Evolutionary conservation across 1,140 invertebrate species (phyloP).

Genomic region (Drosophila subobscura): DNA sequence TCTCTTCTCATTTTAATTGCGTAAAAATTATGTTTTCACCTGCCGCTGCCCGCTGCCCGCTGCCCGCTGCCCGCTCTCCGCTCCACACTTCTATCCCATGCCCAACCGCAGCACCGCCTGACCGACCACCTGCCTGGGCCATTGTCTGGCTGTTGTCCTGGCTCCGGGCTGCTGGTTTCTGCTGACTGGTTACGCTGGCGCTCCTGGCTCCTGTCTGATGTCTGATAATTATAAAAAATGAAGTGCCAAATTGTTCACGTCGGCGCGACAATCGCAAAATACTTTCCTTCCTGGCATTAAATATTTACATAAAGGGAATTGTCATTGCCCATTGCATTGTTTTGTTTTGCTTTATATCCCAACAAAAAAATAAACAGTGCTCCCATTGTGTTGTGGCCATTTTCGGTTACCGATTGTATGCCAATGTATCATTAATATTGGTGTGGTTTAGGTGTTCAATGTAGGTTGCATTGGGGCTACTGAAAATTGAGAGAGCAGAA

Average conservation of each 20-base stretch:
- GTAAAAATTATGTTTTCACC: constrained; percentile 64
- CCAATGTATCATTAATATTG: constrained; percentile 43
- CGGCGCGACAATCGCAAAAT: constrained; percentile 51
- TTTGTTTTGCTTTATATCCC: background rate
- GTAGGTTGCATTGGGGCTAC: background rate
- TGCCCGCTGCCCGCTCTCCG: background rate
- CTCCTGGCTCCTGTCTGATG: constrained; percentile 10
- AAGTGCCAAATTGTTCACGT: constrained; percentile 58
- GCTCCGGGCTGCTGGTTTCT: background rate
- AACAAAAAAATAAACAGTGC: constrained; percentile 19
- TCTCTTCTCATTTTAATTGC: constrained; percentile 68
- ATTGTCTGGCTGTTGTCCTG: constrained; percentile 18
- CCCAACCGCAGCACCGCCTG: too few species aligned
- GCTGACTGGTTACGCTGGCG: too few species aligned
- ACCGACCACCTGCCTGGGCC: constrained; percentile 23
- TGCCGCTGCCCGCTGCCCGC: constrained; percentile 3
- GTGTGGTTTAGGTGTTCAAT: constrained; percentile 19
- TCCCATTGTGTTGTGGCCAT: constrained; percentile 16
- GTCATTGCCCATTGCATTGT: constrained; percentile 13
- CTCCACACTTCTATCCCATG: constrained; percentile 8
- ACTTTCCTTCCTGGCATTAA: constrained; percentile 42
- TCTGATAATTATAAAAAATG: constrained; percentile 71
- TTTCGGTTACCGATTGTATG: constrained; percentile 14
- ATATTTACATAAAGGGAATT: constrained; percentile 14
- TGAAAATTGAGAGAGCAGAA: background rate